Evolutionary conservation across 2,113 vertebrate species (phyloP).

Genomic region (Pseudopodoces humilis): DNA sequence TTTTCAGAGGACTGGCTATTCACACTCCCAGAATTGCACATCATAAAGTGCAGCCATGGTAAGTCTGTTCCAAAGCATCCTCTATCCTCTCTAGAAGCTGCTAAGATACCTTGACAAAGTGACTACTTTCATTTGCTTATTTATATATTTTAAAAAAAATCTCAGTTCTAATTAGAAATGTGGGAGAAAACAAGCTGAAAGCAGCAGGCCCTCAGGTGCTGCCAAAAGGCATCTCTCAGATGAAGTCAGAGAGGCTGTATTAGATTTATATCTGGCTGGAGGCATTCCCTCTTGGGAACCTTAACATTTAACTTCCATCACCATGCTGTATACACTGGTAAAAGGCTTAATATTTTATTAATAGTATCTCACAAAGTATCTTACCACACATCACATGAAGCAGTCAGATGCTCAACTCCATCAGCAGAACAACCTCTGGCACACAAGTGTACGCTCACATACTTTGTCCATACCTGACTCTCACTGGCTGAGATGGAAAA

Average conservation of each 20-base stretch:
- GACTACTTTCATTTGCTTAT: background rate
- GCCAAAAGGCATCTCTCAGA: background rate
- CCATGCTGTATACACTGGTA: background rate
- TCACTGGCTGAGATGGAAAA: background rate
- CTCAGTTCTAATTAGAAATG: background rate
- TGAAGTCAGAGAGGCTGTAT: background rate
- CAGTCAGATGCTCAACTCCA: background rate
- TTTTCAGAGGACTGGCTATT: background rate
- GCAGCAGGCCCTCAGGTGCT: background rate
- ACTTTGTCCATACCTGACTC: background rate
- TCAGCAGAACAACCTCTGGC: background rate
- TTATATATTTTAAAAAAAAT: background rate
- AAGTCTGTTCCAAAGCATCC: background rate
- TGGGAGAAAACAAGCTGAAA: background rate
- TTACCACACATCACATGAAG: background rate
- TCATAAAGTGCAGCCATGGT: background rate
- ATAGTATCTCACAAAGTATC: background rate
- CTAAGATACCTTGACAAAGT: background rate
- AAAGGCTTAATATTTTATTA: background rate
- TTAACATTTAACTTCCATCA: background rate
- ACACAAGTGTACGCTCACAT: accelerated
- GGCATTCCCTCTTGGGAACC: background rate
- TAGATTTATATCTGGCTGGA: background rate
- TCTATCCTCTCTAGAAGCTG: background rate
- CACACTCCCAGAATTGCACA: background rate